phyloP scores from a whole-genome alignment of 2,888 invertebrate species.

The Alloplasta piceator region DNA sequence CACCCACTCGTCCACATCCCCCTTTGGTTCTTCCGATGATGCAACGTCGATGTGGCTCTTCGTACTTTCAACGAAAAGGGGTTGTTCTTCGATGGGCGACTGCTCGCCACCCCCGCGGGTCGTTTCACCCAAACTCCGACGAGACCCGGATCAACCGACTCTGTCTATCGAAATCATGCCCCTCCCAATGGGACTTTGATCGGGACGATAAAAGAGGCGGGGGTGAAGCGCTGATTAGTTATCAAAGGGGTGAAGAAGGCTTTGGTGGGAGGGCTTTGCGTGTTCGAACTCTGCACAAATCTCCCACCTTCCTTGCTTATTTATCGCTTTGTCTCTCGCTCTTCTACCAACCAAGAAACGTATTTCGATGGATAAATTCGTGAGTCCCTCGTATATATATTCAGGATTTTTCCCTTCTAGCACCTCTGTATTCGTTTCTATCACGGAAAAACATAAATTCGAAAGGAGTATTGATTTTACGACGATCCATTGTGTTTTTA shows the following conservation, averaged over 20 bases:
- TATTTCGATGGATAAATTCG: slow-evolving; percentile 4
- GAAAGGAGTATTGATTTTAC: no score
- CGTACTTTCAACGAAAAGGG: slow-evolving; percentile 53
- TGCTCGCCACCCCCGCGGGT: slow-evolving; percentile 31
- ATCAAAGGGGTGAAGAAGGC: slow-evolving; percentile 85
- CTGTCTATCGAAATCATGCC: slow-evolving; percentile 19
- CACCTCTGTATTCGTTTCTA: slow-evolving; percentile 36
- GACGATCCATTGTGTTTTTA: no score
- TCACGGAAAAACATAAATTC: no score
- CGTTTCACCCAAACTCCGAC: slow-evolving; percentile 30
- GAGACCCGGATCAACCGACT: slow-evolving; percentile 6
- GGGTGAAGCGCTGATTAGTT: slow-evolving; percentile 86
- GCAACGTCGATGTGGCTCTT: slow-evolving; percentile 61
- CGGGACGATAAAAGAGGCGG: slow-evolving; percentile 80
- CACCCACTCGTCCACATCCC: not conserved
- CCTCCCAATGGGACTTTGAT: slow-evolving; percentile 72
- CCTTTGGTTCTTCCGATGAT: slow-evolving; percentile 13
- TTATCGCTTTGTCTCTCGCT: slow-evolving; percentile 20
- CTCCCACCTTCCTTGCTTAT: slow-evolving; percentile 1
- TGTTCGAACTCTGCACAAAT: slow-evolving; percentile 41
- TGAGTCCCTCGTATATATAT: not conserved
- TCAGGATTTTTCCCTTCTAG: slow-evolving; percentile 50
- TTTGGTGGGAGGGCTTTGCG: slow-evolving; percentile 78
- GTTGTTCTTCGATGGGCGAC: slow-evolving; percentile 48
- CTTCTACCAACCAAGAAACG: slow-evolving; percentile 39